Base-by-base conservation (phyloP, 2,888 invertebrate genomes). In the Ophion slaviceki region DNA sequence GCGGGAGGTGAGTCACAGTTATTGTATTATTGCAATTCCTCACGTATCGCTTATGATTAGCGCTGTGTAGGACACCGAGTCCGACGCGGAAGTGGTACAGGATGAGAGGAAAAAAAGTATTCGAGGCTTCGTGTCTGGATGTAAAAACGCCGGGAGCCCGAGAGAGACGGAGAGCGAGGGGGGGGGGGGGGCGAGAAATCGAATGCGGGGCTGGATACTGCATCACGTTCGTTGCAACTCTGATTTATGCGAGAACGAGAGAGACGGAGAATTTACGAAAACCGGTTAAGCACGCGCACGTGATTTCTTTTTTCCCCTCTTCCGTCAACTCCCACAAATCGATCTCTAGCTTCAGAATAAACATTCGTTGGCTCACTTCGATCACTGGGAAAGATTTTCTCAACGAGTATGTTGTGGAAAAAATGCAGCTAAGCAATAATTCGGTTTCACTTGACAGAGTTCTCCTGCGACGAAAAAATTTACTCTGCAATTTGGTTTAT, bases 21-120 rank as follows among this genome's bases (percentile, higher is more conserved):
- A 53, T 47, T 36, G 66, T 17, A 2, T 40, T 72, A 40, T 79
- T 72, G 57, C 66, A 72, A 80, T 80, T 80, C 40, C 47, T 64
- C 79, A 59, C 75, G 59, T 77, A 80, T 66, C 59, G 72, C 28
- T 47, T 59, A 61, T 45, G 67, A 77, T 59, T 68, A 40, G 10
- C 67, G 75, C 47, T 28, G 66, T 20, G 67, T 77, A 68, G 77
- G 67, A 57, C 67, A 67, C 1, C 24, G 76, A 24, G 75, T 40
- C n/a, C 28, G 67, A 78, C 75, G 80, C 66, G 75, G 72, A 87
- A 84, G 47, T 76, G 80, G 62, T 70, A 77, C 80, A 79, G 72
- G 68, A 78, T 24, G 64, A 79, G 53, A 72, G 36, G 45, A 72
- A 72, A 67, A 72, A 36, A 77, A 36, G 53, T 24, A 28, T 61